Base-by-base conservation (phyloP, 1,140 invertebrate genomes). In the Watersipora subatra region DNA sequence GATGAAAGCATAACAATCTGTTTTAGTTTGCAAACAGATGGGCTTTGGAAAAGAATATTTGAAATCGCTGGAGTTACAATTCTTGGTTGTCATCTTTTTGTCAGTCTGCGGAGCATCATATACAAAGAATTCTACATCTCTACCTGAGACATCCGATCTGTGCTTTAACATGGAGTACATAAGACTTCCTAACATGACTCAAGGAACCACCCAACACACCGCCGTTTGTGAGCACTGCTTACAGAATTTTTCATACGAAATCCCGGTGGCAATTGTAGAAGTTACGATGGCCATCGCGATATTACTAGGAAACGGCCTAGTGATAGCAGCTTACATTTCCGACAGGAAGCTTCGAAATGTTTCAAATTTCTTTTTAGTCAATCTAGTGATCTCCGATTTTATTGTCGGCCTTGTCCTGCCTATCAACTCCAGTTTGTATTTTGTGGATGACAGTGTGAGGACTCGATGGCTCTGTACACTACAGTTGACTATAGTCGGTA, bases 281-380 rank as follows among this genome's bases (percentile, higher is more conserved):
- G 7, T 46, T 7, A 46, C n/a, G 7, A 46, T 46, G 34, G 34
- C 34, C 7, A n/a, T 46, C 34, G n/a, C n/a, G n/a, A 46, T 46
- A 46, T n/a, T 46, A 7, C n/a, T 46, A 12, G 34, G 34, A 7
- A 46, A 46, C 34, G 34, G 34, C 7, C 34, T 46, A n/a, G 34
- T 46, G 7, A 46, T 46, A 12, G 34, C 34, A 12, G 34, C 34
- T n/a, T 46, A 46, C n/a, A 46, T 46, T 12, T 46, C 34, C n/a
- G 34, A 46, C 34, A 7, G 34, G n/a, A 46, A 46, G n/a, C 34
- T 46, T 46, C 34, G 34, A 12, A 46, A 7, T 12, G 84, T 85
- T 1, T 84, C 83, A 71, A 87, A 86, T 73, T 84, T 86, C 83
- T 85, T 87, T 72, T 86, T 86, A 66, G 84, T 86, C 71, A 84